Evolutionary conservation across 2,888 invertebrate species (phyloP), one percentile per base, ranked within the genome.

Genomic region (Netelia virgata): DNA sequence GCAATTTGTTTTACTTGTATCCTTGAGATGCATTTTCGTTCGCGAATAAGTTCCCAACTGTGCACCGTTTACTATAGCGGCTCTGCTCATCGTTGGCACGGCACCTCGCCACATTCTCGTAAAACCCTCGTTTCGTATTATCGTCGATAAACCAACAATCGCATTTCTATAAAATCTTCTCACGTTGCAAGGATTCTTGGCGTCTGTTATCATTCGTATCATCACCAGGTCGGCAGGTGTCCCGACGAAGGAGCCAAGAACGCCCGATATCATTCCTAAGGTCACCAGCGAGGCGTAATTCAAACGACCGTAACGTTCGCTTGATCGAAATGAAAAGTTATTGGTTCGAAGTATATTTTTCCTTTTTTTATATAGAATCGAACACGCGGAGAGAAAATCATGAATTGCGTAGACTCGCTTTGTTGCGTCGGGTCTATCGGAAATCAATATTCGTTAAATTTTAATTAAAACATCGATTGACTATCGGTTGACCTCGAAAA

Each of bases 61-160:
- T 16, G 96, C 95, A 36, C 95, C 95, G 91, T 96, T 96, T 6
- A 96, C 96, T 1, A 96, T 95, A 94, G 96, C 95, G 2, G 96
- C 96, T 86, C 93, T 88, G 9, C 90, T 89, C 90, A 94, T 93
- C 0, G 94, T 94, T 10, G 94, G 93, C 36, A 92, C 83, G 3
- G 93, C 91, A 64, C 94, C 96, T 90, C 96, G 94, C 96, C 96
- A 96, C 28, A 96, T 90, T n/a, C 95, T 95, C 0, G 93, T 70
- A 1, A 94, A 78, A 3, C 96, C 96, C 91, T 96, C 96, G 88
- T 96, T 96, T 79, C 92, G 93, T 1, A 94, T 91, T 68, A 96
- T 95, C 84, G 95, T 92, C 10, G 91, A 86, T n/a, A 96, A 88
- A 0, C 96, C 96, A 90, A 95, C 94, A 84, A 95, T 93, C 0